These are phyloP conservation scores for Falcunculus frontatus DNA, from an alignment of 2,113 vertebrate species.

Conservation along the genomic window DNA sequence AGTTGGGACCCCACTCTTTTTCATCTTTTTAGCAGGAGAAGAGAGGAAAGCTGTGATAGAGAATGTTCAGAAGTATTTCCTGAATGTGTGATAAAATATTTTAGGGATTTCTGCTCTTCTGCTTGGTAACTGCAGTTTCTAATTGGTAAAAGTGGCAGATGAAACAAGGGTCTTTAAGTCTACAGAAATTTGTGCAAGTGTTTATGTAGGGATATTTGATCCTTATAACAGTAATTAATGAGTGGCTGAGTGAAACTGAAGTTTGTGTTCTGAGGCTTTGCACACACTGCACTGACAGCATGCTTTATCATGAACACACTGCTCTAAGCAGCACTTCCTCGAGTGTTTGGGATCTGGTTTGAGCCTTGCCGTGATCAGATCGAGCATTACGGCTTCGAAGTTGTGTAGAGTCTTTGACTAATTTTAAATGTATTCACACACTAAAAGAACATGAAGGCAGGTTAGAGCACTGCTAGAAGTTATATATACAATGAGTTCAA, in stretches of 20 bases:
- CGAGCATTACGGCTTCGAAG: fast-evolving
- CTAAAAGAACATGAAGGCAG: not conserved
- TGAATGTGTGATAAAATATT: not conserved
- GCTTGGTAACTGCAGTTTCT: not conserved
- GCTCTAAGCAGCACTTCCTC: not conserved
- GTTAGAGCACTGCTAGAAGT: not conserved
- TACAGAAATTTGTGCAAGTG: not conserved
- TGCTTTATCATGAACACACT: not conserved
- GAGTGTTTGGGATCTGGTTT: not conserved
- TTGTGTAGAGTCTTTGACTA: not conserved
- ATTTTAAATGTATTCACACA: not conserved
- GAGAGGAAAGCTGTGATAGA: not conserved
- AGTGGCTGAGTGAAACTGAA: not conserved
- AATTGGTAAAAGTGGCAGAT: not conserved
- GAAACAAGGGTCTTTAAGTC: not conserved
- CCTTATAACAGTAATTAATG: not conserved
- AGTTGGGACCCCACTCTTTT: not conserved
- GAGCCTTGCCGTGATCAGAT: not conserved
- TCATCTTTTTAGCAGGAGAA: not conserved
- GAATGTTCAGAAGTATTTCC: not conserved
- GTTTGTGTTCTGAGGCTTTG: not conserved
- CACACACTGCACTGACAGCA: not conserved
- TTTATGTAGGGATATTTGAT: not conserved
- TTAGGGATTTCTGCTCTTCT: not conserved
- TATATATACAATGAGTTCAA: not conserved